Evolutionary conservation across 2,797 vertebrate species (phyloP).

Genomic region (Crenichthys baileyi): DNA sequence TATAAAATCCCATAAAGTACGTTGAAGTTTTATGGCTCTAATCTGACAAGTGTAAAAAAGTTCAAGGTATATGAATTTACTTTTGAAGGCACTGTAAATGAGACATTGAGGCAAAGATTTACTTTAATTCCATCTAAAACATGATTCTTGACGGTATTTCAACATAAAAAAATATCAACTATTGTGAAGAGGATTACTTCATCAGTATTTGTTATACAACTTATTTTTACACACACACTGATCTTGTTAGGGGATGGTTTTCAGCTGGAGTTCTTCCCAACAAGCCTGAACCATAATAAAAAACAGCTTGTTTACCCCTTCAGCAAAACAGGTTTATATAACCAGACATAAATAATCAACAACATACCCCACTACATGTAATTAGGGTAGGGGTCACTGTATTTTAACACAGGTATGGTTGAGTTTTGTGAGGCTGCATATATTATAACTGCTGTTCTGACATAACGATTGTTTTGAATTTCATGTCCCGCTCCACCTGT

Average conservation of each 20-base stretch:
- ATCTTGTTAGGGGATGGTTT: constrained; percentile 26
- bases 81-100: neutral
- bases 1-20: neutral
- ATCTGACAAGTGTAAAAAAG: neutral
- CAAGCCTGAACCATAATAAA: constrained; percentile 1
- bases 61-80: too few species aligned
- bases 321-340: constrained; percentile 26
- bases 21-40: neutral
- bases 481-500: constrained; percentile 5
- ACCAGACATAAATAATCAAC: constrained; percentile 12
- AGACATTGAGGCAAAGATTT: neutral
- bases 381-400: neutral
- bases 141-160: neutral
- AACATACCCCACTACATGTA: neutral
- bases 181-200: neutral
- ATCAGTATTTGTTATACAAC: constrained; percentile 8
- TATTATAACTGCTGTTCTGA: neutral
- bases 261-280: constrained; percentile 24
- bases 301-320: constrained; percentile 28
- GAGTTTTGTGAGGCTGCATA: neutral
- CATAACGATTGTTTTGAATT: neutral
- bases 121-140: neutral
- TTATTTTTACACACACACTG: constrained; percentile 10
- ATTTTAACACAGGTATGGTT: neutral
- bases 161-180: neutral